phyloP scores from a whole-genome alignment of 2,113 vertebrate genomes.

The Anser brachyrhynchus region DNA sequence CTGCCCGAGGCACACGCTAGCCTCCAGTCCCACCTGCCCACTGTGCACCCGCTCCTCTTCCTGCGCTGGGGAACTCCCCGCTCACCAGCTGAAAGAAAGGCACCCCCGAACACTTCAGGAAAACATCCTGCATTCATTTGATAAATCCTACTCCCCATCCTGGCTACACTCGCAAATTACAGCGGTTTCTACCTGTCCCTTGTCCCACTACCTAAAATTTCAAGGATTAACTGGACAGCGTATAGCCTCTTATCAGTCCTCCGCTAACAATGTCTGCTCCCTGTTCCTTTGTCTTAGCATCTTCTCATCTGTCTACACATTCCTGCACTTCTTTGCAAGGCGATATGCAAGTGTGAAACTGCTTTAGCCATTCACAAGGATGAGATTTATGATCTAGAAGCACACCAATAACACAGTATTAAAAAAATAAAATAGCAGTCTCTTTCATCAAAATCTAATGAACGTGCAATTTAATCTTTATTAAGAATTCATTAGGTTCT shows the following conservation, averaged over 20 bases:
- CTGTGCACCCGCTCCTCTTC: not conserved
- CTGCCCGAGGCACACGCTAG: not conserved
- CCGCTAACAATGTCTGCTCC: slow-evolving; percentile 20
- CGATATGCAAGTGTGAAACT: not conserved
- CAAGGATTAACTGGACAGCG: slow-evolving; percentile 7
- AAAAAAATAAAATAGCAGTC: slow-evolving; percentile 48
- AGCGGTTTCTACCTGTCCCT: not conserved
- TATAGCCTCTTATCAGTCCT: slow-evolving; percentile 8
- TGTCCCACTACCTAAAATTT: not conserved
- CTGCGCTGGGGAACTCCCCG: accelerated
- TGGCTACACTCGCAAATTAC: not conserved
- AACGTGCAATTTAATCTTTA: slow-evolving; percentile 31
- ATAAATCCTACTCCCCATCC: not conserved
- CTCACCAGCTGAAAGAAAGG: not conserved
- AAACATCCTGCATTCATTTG: slow-evolving; percentile 3
- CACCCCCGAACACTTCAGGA: slow-evolving; percentile 1
- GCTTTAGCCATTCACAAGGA: slow-evolving; percentile 1
- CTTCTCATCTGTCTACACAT: not conserved
- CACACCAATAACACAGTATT: slow-evolving; percentile 36
- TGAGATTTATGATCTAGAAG: slow-evolving; percentile 47
- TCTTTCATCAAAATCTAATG: slow-evolving; percentile 60
- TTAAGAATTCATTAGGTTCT: slow-evolving; percentile 61
- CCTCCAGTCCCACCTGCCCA: not conserved
- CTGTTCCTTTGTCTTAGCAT: slow-evolving; percentile 43
- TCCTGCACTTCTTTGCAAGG: not conserved